Percentiles rank a stretch among this genome's conserved stretches.
Evolutionary conservation across 2,113 vertebrate genomes (phyloP).

Genomic region (Promerops cafer): DNA sequence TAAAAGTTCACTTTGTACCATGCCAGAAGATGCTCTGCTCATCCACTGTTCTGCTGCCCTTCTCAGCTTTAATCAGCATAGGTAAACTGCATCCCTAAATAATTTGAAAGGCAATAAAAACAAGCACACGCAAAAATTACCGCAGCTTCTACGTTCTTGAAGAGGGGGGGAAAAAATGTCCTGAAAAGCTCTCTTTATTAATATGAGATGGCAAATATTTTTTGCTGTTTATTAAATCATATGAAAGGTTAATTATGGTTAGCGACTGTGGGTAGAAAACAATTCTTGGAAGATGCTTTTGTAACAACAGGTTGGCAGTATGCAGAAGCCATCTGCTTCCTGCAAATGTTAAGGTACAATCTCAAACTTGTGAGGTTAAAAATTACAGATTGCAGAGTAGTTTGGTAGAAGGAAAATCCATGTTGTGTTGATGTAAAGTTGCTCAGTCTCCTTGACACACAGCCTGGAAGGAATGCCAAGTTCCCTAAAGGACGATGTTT

Average conservation of each 20-base stretch:
- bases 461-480: slow-evolving; percentile 61
- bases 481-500: slow-evolving; percentile 60
- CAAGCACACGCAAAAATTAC: background rate
- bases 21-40: background rate
- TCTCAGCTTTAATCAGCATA: background rate
- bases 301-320: slow-evolving; percentile 80
- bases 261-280: slow-evolving; percentile 73
- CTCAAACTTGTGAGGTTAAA: slow-evolving; percentile 78
- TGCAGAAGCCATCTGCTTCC: slow-evolving; percentile 79
- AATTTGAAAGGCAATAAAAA: background rate
- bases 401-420: slow-evolving; percentile 71
- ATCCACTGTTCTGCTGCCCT: background rate
- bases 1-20: background rate
- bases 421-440: slow-evolving; percentile 74
- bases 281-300: slow-evolving; percentile 78
- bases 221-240: slow-evolving; percentile 75
- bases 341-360: slow-evolving; percentile 82
- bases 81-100: background rate
- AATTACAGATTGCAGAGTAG: slow-evolving; percentile 74
- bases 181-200: slow-evolving; percentile 64
- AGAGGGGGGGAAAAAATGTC: background rate
- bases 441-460: slow-evolving; percentile 72
- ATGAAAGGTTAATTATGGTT: slow-evolving; percentile 78
- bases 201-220: slow-evolving; percentile 70
- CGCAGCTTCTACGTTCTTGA: background rate